Conservation (phyloP, 2,888 invertebrate genomes). For the Coleophora deauratella region DNA sequence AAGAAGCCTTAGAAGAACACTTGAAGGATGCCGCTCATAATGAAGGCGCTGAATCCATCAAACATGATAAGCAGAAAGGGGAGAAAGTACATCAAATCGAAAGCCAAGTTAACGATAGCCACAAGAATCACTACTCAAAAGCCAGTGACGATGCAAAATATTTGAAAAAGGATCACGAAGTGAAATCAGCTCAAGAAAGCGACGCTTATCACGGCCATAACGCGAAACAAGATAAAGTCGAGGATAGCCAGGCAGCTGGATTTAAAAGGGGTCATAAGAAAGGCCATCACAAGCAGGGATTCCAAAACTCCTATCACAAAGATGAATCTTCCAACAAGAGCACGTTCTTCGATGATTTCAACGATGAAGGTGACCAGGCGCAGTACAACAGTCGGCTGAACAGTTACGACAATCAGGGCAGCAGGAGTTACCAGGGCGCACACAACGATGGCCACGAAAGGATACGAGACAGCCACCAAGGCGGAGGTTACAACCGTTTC, state of each 20-base stretch:
- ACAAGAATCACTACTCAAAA: conserved; percentile 60
- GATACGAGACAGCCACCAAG: conserved; percentile 48
- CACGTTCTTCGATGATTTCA: conserved; percentile 78
- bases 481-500: conserved; percentile 50
- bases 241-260: conserved; percentile 53
- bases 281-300: conserved; percentile 80
- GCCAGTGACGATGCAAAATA: conserved; percentile 63
- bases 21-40: conserved; percentile 58
- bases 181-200: conserved; percentile 56
- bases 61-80: conserved; percentile 59
- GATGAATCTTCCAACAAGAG: conserved; percentile 81
- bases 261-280: conserved; percentile 75
- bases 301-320: conserved; percentile 80
- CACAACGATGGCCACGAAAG: conserved; percentile 60
- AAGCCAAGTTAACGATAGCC: conserved; percentile 51
- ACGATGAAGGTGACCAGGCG: conserved; percentile 63
- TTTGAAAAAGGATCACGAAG: conserved; percentile 59
- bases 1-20: conserved; percentile 64
- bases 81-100: conserved; percentile 63
- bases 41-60: conserved; percentile 53
- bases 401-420: conserved; percentile 54
- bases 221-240: conserved; percentile 55
- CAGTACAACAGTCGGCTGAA: conserved; percentile 56
- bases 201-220: conserved; percentile 61
- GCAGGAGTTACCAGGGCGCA: conserved; percentile 53